Evolutionary conservation across 2,797 vertebrate genomes (phyloP), one percentile per base, ranked within the genome.

Genomic region (Tadarida brasiliensis): DNA sequence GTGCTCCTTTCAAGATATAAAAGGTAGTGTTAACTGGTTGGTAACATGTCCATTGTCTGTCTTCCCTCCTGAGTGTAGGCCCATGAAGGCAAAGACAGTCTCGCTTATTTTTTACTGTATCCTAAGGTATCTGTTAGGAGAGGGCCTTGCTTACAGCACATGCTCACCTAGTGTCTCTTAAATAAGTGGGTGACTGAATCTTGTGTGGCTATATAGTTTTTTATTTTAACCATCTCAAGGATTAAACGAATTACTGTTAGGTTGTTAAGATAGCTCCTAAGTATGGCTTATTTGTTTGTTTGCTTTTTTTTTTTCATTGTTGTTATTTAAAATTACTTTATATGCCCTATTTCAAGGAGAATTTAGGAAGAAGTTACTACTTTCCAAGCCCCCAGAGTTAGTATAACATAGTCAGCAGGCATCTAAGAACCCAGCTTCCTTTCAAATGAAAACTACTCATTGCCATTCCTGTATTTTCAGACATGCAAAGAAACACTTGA

Each of bases 261-360:
- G 56, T 87, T 86, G n/a, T 89, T 65, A 91, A 87, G 74, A 68
- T 7, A 57, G 22, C 82, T 19, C 56, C 85, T 68, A 73, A 95
- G 24, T 73, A 28, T 57, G 67, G 39, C 49, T 80, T 10, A 65
- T 44, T 44, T 44, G 39, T 44, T 44, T 44, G 70, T 5, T 39
- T 59, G 57, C 7, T 71, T 47, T 26, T 26, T 87, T 35, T 9
- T 49, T 15, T 63, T 33, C 17, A 56, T 28, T 65, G 24, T 68
- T 73, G 16, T 74, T 86, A 2, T 80, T 83, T 1, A 85, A 86
- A 95, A 20, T 47, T 68, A 67, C 47, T 56, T 92, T 68, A 57
- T 77, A 78, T 87, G 90, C 7, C 3, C 49, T 77, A 56, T 90
- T 93, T 94, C 51, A 76, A 30, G 44, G 59, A 92, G 28, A 85